These are phyloP conservation scores for Coptotermes formosanus DNA, from an alignment of 1,140 invertebrate species.

Conservation along the genomic window DNA sequence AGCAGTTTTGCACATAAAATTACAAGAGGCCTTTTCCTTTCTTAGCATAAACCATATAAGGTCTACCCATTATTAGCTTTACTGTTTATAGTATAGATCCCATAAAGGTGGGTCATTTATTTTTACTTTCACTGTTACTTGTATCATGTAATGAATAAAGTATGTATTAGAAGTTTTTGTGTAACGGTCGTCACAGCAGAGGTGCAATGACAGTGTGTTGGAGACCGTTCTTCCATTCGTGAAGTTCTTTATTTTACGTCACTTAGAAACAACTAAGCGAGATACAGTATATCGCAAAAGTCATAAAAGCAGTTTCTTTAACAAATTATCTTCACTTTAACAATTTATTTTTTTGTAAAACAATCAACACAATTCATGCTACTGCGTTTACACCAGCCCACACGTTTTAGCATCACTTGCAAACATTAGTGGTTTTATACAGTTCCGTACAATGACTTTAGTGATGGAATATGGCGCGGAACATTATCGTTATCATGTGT, in stretches of 20 bases:
- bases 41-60: neutral
- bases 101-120: neutral
- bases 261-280: neutral
- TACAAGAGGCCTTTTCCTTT: neutral
- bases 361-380: too few species aligned
- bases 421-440: too few species aligned
- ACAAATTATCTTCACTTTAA: too few species aligned
- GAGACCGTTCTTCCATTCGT: neutral
- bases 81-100: slow-evolving; percentile 2
- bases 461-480: too few species aligned
- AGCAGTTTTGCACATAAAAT: neutral
- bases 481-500: too few species aligned
- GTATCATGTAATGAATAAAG: neutral
- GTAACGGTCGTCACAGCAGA: neutral
- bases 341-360: too few species aligned
- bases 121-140: slow-evolving; percentile 17
- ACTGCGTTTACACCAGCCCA: too few species aligned
- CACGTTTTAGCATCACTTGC: too few species aligned
- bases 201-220: neutral
- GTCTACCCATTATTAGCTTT: neutral
- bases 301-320: too few species aligned
- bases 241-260: neutral
- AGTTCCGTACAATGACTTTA: too few species aligned
- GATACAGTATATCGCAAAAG: too few species aligned
- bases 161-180: neutral